Conservation (phyloP, 2,797 vertebrate genomes). For the Urocyon cinereoargenteus region DNA sequence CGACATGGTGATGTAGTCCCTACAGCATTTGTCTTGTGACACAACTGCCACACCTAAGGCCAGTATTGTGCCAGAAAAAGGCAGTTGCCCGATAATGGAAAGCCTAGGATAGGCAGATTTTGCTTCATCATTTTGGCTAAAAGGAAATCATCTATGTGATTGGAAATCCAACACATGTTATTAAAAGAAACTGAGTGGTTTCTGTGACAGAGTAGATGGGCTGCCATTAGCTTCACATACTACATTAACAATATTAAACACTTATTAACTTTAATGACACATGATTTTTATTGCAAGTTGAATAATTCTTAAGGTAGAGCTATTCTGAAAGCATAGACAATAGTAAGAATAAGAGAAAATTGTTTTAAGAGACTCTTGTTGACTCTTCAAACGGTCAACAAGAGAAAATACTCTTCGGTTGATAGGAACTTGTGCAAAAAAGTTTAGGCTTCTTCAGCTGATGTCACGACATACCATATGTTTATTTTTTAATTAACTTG, state of each 20-base stretch:
- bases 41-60: not conserved
- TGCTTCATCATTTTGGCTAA: not conserved
- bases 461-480: not conserved
- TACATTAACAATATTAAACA: not conserved
- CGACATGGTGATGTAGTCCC: not conserved
- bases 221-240: not conserved
- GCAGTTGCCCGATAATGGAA: not conserved
- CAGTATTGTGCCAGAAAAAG: not conserved
- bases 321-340: not conserved
- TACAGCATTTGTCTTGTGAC: not conserved
- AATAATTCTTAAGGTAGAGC: not conserved
- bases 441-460: not conserved
- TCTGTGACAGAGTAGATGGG: not conserved
- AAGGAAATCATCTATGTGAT: not conserved
- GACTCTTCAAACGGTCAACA: not conserved
- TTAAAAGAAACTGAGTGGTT: not conserved
- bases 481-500: not conserved
- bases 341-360: not conserved
- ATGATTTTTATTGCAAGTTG: not conserved
- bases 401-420: not conserved
- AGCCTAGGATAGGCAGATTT: not conserved
- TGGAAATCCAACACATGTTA: not conserved
- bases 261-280: not conserved
- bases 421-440: constrained; percentile 12
- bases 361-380: not conserved